These are phyloP conservation scores for Regulus satrapa DNA, from an alignment of 2,113 vertebrate genomes.

Conservation along the genomic window DNA sequence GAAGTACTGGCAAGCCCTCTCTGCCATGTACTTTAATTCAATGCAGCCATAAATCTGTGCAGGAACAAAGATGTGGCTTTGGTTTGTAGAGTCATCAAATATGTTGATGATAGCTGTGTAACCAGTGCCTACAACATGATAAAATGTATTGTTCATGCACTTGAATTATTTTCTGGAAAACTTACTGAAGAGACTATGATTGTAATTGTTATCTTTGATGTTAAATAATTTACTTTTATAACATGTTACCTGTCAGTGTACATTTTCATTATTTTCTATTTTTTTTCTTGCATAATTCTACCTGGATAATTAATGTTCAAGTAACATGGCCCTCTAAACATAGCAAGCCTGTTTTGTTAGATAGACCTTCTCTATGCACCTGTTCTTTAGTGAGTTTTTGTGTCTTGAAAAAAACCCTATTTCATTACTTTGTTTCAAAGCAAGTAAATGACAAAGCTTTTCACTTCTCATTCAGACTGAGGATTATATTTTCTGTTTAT, in stretches of 20 bases:
- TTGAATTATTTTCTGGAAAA: neutral
- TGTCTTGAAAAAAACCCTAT: neutral
- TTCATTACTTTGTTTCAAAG: neutral
- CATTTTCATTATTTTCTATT: neutral
- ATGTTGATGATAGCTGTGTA: neutral
- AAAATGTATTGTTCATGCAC: neutral
- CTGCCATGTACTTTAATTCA: neutral
- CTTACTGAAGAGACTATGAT: neutral
- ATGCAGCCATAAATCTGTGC: neutral
- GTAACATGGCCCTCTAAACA: neutral
- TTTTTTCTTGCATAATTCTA: neutral
- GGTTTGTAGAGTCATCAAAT: neutral
- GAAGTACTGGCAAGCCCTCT: neutral
- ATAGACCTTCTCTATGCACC: fast-evolving
- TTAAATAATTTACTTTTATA: neutral
- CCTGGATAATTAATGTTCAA: neutral
- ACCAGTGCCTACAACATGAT: too few species aligned
- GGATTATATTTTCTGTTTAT: neutral
- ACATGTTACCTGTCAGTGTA: neutral
- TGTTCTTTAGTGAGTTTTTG: neutral
- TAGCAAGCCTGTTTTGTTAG: neutral
- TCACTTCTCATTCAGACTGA: neutral
- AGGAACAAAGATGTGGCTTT: neutral
- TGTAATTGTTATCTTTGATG: neutral
- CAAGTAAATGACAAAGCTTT: neutral